A percentile compares a stretch with the other conserved stretches of the same genome.
These are phyloP conservation scores for Microcebus tavaratra DNA, from an alignment of 2,113 vertebrate species.

Conservation along the genomic window DNA sequence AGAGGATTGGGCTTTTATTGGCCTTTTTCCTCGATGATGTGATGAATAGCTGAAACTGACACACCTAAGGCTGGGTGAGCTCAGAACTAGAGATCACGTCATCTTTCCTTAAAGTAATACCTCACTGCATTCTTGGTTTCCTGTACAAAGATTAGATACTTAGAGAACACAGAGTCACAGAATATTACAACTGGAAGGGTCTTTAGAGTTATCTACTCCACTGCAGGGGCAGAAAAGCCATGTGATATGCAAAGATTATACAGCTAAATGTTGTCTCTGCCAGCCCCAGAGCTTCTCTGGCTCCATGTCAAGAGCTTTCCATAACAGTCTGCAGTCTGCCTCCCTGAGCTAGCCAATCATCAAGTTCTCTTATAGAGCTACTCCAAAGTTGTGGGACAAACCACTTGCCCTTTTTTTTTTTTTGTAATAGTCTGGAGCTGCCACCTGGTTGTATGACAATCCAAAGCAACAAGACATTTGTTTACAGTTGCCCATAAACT, in stretches of 20 bases:
- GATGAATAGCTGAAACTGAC: constrained; percentile 57
- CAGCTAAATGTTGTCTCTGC: not conserved
- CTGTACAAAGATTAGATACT: not conserved
- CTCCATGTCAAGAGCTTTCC: not conserved
- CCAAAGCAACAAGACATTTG: constrained; percentile 21
- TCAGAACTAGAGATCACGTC: constrained; percentile 43
- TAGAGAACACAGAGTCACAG: not conserved
- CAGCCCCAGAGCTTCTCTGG: not conserved
- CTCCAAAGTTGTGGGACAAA: not conserved
- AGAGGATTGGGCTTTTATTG: constrained; percentile 56
- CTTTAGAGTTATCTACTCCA: not conserved
- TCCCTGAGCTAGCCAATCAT: not conserved
- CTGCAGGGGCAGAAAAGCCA: not conserved
- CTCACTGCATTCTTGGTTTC: not conserved
- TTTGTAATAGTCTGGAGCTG: not conserved
- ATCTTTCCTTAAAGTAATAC: constrained; percentile 66
- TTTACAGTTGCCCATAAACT: not conserved
- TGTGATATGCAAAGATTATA: not conserved
- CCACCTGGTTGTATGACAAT: not conserved
- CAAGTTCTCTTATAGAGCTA: not conserved
- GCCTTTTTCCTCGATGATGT: constrained; percentile 62
- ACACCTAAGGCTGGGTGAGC: not conserved
- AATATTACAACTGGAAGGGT: not conserved
- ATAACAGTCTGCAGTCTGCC: not conserved
- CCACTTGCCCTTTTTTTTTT: not conserved